Base-by-base conservation (phyloP, 1,140 invertebrate genomes). In the Charaxes varanes region DNA sequence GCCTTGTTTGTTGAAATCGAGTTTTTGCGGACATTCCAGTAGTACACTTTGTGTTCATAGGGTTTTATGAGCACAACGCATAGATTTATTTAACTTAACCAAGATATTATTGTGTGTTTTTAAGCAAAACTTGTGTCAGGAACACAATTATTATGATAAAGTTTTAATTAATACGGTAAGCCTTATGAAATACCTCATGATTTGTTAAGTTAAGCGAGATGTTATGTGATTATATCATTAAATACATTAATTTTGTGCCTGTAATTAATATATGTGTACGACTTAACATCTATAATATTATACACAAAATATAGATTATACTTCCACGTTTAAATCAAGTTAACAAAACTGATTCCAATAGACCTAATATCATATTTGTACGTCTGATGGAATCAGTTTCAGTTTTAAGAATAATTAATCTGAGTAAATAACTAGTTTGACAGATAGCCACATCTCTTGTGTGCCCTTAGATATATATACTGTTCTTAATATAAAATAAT, bases 11-110 rank as follows among this genome's bases (percentile, higher is more conserved):
- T 78, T 76, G 53, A 70, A 66, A 61, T 62, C 40, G 55, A 65
- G 54, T 61, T 76, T 62, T 76, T 71, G 64, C 69, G 73, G 76
- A 82, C 78, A 82, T 82, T 82, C 78, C 78, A 82, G 65, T 77
- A 78, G 65, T 50, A 61, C 69, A 66, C 61, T 26, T 50, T 64
- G 54, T 61, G 60, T 61, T 71, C 57, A 55, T 63, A 66, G 50
- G 62, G 61, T 62, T 68, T 53, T 47, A 53, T 47, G 45, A 44
- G 46, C 51, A 37, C 44, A 33, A 38, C 34, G 28, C 41, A 36
- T 47, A 47, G 44, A 35, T 17, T 34, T 36, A 43, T 35, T 43
- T 22, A 22, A 32, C 27, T 32, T 36, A 40, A 38, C 18, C 43
- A 40, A 40, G 30, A 33, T 17, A 13, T 38, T 19, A 17, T 40